Evolutionary conservation across 2,113 vertebrate genomes (phyloP).

Genomic region (Propithecus coquereli): DNA sequence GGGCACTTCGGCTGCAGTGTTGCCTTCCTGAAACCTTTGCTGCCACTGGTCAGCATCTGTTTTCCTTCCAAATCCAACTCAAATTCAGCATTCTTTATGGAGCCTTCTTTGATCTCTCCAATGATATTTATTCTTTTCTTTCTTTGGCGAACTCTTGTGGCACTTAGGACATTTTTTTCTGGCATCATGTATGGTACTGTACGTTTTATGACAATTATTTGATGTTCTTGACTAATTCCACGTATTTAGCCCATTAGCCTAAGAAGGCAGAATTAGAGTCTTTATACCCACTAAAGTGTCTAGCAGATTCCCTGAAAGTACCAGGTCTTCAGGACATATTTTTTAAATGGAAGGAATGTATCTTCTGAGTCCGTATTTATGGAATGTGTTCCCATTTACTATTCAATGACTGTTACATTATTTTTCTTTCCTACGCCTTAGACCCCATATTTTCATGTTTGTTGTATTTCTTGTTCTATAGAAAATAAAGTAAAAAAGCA

Average conservation of each 20-base stretch:
- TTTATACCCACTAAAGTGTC: not conserved
- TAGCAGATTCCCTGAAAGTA: not conserved
- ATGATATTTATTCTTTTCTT: not conserved
- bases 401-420: not conserved
- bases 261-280: not conserved
- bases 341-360: not conserved
- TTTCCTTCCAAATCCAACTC: not conserved
- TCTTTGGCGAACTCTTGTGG: not conserved
- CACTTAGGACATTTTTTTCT: not conserved
- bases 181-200: rapidly evolving
- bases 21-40: too few species aligned
- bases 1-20: not conserved
- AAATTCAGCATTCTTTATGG: not conserved
- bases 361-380: not conserved
- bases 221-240: not conserved
- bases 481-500: not conserved
- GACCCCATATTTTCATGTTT: not conserved
- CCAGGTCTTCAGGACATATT: not conserved
- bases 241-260: not conserved
- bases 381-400: not conserved
- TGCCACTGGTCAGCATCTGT: not conserved
- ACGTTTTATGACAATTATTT: not conserved
- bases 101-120: not conserved
- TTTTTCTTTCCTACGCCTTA: not conserved
- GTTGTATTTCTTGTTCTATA: not conserved